Base-by-base conservation (phyloP, 2,888 invertebrate genomes). In the Archaeoteleia sp. region DNA sequence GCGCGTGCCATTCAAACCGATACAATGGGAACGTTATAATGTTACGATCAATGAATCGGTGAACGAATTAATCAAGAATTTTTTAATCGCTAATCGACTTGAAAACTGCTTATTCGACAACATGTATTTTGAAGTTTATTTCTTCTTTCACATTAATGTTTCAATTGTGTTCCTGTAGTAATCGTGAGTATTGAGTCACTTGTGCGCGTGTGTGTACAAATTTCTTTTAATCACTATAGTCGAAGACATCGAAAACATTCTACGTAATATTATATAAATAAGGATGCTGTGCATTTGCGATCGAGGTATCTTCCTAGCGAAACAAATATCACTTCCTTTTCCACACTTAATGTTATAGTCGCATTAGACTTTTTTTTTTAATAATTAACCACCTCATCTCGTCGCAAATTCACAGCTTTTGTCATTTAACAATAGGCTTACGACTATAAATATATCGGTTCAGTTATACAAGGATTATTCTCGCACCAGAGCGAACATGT, bases 221-320 rank as follows among this genome's bases (percentile, higher is more conserved):
- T 79, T 80, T 54, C 34, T 43, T 53, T 83, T 80, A 72, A 76
- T 80, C 79, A 82, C 79, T 83, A 83, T 82, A 83, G 78, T 83
- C 82, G 81, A 84, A 84, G 83, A 84, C 84, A 84, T 84, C 83
- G 80, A 84, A 84, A 83, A 84, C 81, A 82, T 82, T 78, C 83
- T 84, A 84, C 83, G 76, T 83, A 78, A 82, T 80, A 73, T 79
- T 80, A 68, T 81, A 66, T 74, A 80, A 82, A 80, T 82, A 78
- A 81, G 76, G 75, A 78, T 72, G 73, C 74, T 81, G 78, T 78
- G 79, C 76, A 81, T 79, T 79, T 74, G 73, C 73, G 69, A 69
- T 53, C 69, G 62, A 67, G 62, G 62, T n/a, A n/a, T n/a, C n/a
- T n/a, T n/a, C n/a, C n/a, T n/a, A n/a, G n/a, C n/a, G n/a, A n/a